Evolutionary conservation across 2,888 invertebrate species (phyloP).

Genomic region (Nomada fabriciana): DNA sequence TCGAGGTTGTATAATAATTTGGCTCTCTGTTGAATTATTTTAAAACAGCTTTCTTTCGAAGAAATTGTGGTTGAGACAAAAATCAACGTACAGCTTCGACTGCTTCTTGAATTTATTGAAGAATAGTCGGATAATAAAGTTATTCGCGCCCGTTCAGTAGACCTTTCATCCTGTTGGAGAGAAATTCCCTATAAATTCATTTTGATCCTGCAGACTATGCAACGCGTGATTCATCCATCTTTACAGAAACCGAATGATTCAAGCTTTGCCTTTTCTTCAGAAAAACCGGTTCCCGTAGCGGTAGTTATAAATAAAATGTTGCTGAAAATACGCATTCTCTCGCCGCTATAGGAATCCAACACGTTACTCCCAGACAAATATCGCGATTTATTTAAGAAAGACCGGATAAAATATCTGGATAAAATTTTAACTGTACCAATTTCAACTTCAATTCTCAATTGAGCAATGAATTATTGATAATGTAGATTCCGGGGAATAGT

Average conservation of each 20-base stretch:
- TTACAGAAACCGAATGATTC: slow-evolving; percentile 27
- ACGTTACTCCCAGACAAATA: not conserved
- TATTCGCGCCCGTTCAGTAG: not conserved
- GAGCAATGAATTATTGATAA: too few species aligned
- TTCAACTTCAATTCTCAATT: too few species aligned
- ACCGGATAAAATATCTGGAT: not conserved
- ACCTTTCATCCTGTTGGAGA: not conserved
- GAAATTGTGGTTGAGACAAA: too few species aligned
- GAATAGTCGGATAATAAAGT: not conserved
- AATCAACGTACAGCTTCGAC: too few species aligned
- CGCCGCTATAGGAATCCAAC: slow-evolving; percentile 1
- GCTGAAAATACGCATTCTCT: slow-evolving; percentile 27
- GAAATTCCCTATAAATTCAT: slow-evolving; percentile 4
- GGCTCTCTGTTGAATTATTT: too few species aligned
- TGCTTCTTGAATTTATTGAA: not conserved
- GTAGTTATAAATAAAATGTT: slow-evolving; percentile 41
- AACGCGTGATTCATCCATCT: slow-evolving; percentile 27
- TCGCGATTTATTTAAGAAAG: not conserved
- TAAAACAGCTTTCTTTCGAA: too few species aligned
- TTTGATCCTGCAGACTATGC: not conserved
- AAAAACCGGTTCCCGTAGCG: slow-evolving; percentile 33
- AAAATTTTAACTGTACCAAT: not conserved
- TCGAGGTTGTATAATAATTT: too few species aligned
- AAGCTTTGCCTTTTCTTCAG: slow-evolving; percentile 21
- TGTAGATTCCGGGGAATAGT: too few species aligned